phyloP scores from a whole-genome alignment of 2,888 invertebrate species.

The Hirtodrosophila alboralis region DNA sequence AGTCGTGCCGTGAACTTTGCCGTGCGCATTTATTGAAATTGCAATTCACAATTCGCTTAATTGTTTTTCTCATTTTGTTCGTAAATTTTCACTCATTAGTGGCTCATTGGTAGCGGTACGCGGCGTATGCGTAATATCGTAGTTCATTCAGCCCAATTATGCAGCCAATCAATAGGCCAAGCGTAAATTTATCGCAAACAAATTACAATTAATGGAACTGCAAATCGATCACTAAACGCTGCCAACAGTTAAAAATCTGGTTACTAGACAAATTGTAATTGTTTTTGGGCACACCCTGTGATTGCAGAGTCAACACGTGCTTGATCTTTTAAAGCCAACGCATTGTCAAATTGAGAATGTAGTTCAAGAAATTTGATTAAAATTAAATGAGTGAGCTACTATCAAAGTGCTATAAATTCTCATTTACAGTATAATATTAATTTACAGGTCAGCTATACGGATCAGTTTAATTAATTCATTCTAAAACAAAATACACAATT shows the following conservation, averaged over 20 bases:
- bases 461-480: no score
- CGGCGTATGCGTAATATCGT: constrained; percentile 57
- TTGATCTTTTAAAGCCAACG: no score
- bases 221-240: constrained; percentile 26
- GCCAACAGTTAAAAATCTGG: constrained; percentile 27
- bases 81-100: constrained; percentile 72
- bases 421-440: no score
- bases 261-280: constrained; percentile 14
- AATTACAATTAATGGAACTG: constrained; percentile 39
- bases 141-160: constrained; percentile 44
- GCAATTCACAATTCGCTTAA: constrained; percentile 74
- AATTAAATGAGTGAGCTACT: no score
- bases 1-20: constrained; percentile 63
- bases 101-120: constrained; percentile 39
- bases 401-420: no score
- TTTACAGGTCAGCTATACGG: no score
- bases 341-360: no score
- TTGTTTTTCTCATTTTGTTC: constrained; percentile 63
- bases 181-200: constrained; percentile 34
- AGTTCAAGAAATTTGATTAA: no score
- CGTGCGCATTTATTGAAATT: constrained; percentile 73
- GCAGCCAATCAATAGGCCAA: constrained; percentile 40
- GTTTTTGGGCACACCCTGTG: constrained; percentile 12
- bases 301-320: neutral
- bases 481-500: no score